Evolutionary conservation across 2,888 invertebrate species (phyloP).

Genomic region (Phengaris arion): DNA sequence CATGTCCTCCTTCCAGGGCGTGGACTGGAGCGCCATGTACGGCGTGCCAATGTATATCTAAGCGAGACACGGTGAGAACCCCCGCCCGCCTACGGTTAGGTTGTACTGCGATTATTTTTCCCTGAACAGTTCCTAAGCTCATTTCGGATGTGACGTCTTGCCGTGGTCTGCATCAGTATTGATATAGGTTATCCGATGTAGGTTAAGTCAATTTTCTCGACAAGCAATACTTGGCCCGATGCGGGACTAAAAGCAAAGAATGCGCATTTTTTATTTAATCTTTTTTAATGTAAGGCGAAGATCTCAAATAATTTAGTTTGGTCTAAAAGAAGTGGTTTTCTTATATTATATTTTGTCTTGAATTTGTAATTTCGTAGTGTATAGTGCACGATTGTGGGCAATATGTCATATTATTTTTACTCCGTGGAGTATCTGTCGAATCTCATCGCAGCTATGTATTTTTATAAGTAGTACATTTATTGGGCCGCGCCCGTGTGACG

Average conservation of each 20-base stretch:
- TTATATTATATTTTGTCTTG: conserved; percentile 52
- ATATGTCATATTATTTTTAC: conserved; percentile 48
- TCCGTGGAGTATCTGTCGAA: conserved; percentile 44
- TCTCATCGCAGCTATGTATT: conserved; percentile 49
- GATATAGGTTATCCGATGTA: conserved; percentile 52
- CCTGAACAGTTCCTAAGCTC: conserved; percentile 59
- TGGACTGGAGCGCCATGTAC: conserved; percentile 95
- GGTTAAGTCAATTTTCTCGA: conserved; percentile 52
- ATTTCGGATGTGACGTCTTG: conserved; percentile 51
- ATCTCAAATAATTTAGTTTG: conserved; percentile 76
- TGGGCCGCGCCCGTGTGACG: conserved; percentile 42
- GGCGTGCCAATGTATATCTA: conserved; percentile 96
- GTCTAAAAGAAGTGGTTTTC: conserved; percentile 44
- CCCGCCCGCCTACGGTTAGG: conserved; percentile 57
- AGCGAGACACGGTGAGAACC: conserved; percentile 47
- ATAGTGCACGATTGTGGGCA: conserved; percentile 72
- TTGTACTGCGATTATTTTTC: conserved; percentile 44
- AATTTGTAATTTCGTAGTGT: conserved; percentile 43
- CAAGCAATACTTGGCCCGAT: conserved; percentile 56
- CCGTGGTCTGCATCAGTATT: conserved; percentile 49
- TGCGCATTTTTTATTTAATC: conserved; percentile 67
- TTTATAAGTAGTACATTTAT: conserved; percentile 33
- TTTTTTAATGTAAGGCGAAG: conserved; percentile 63
- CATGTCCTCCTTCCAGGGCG: conserved; percentile 95
- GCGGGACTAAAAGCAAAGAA: conserved; percentile 63